A percentile compares a stretch with the other conserved stretches of the same genome.
These are phyloP conservation scores for Molossus alvarezi DNA, from an alignment of 2,797 vertebrate genomes.

Conservation along the genomic window DNA sequence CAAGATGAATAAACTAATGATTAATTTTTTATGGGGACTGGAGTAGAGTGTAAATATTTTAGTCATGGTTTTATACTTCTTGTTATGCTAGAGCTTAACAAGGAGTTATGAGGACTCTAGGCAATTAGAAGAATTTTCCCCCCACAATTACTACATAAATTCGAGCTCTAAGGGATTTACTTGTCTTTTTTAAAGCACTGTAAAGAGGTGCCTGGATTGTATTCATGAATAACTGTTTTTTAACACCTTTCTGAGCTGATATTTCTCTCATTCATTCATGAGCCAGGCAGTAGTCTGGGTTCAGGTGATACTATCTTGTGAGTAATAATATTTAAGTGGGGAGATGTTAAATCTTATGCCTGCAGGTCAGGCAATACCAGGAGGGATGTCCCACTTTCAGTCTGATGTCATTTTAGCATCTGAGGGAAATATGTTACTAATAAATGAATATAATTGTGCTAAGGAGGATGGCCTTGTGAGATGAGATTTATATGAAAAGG, in stretches of 20 bases:
- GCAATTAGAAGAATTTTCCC: conserved; percentile 43
- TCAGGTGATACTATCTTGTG: not conserved
- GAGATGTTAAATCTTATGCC: not conserved
- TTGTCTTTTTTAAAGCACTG: conserved; percentile 62
- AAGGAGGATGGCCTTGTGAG: not conserved
- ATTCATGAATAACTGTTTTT: conserved; percentile 68
- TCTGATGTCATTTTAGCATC: not conserved
- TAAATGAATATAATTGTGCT: not conserved
- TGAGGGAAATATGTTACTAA: not conserved
- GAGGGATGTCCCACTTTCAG: not conserved
- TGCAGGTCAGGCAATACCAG: not conserved
- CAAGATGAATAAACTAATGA: conserved; percentile 83
- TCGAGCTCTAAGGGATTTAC: conserved; percentile 65
- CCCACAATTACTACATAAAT: conserved; percentile 59
- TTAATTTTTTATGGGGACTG: conserved; percentile 46
- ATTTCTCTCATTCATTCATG: conserved; percentile 46
- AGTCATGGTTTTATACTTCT: conserved; percentile 74
- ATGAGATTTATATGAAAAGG: not conserved
- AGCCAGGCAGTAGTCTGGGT: not conserved
- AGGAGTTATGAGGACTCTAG: conserved; percentile 43
- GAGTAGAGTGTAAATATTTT: conserved; percentile 76
- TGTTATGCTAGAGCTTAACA: conserved; percentile 77
- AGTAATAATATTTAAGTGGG: not conserved
- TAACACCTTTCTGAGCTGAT: conserved; percentile 55
- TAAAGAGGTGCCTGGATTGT: conserved; percentile 73